Evolutionary conservation across 2,797 vertebrate species (phyloP), one percentile per base, ranked within the genome.

Genomic region (Cephalopachus bancanus): DNA sequence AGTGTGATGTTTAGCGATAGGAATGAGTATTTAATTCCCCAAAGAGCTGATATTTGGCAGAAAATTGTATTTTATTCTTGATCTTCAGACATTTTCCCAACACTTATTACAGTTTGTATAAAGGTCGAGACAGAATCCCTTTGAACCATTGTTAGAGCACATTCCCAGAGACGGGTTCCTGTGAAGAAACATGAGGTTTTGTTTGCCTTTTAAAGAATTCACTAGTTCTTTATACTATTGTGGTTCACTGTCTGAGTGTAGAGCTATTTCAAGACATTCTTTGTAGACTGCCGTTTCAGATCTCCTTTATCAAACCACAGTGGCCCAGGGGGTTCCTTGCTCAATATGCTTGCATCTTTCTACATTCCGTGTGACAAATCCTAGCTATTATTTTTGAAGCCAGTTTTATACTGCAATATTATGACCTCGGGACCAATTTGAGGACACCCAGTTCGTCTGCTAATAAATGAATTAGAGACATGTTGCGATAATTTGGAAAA

Each of bases 231-330:
- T 97, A 94, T 97, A 85, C 96, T 91, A 97, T 97, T 98, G 97
- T 97, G 97, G 74, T 85, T 96, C 93, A 80, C 97, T 85, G 92
- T 96, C 95, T 98, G 97, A 93, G 96, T 96, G 93, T 95, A 92
- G 94, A 96, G 97, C 95, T 98, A 98, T 98, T 98, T 98, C 97
- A 98, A 97, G 97, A 95, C 37, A 91, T 51, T 97, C 98, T 98
- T 98, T 98, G 96, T 97, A 83, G 69, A 92, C 97, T 95, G 95
- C 96, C 96, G 97, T 91, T 93, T 98, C 94, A 97, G 93, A 97
- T 95, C 78, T 94, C 92, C 85, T 93, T 96, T 96, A 98, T 97
- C 93, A 97, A 96, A 87, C 95, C 81, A 64, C 62, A 80, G 88
- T 57, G 28, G 79, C 84, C 95, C 88, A 19, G n/a, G 75, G 97